Evolutionary conservation across 2,113 vertebrate genomes (phyloP), one percentile per base, ranked within the genome.

Genomic region (Scytalopus superciliaris): DNA sequence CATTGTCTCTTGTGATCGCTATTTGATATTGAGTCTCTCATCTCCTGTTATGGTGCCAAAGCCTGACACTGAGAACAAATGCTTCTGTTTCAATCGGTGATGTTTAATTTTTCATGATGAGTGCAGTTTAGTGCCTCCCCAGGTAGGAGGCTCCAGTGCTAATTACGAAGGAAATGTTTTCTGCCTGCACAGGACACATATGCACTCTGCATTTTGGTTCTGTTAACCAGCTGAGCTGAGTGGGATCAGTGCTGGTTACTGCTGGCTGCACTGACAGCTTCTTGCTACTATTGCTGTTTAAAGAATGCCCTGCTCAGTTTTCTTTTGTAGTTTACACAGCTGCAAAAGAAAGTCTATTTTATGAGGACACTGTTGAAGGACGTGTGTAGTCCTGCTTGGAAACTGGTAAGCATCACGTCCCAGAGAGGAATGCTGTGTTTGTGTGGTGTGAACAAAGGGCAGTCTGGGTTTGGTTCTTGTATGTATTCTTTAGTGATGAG

Each of bases 21-120:
- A 2, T 57, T 55, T 50, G 47, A 84, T 91, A 80, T 5, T 23
- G 50, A 69, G 49, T 64, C 52, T 95, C 63, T 79, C 5, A 6
- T 93, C 94, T 95, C 33, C 67, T 82, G 87, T 79, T 96, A 53
- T 3, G 19, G 84, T 89, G 68, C 77, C 55, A 83, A 77, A 81
- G 82, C 63, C 72, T 68, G 73, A 94, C 52, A 47, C 52, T 9
- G 31, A 63, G 63, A 93, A 75, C 63, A 81, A 91, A 62, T 33
- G 45, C 85, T 93, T 67, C 91, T 88, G 69, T 49, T 80, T 94
- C 66, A 68, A 1, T 23, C 31, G 21, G 35, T 27, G 45, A 23
- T 52, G 40, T 87, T 98, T 95, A 97, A 97, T 97, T 97, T 97
- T 97, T 97, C 86, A 98, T 96, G 91, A 97, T 53, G 52, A 47